Base-by-base conservation (phyloP, 2,797 vertebrate genomes). In the Parauchenoglanis punctatus region DNA sequence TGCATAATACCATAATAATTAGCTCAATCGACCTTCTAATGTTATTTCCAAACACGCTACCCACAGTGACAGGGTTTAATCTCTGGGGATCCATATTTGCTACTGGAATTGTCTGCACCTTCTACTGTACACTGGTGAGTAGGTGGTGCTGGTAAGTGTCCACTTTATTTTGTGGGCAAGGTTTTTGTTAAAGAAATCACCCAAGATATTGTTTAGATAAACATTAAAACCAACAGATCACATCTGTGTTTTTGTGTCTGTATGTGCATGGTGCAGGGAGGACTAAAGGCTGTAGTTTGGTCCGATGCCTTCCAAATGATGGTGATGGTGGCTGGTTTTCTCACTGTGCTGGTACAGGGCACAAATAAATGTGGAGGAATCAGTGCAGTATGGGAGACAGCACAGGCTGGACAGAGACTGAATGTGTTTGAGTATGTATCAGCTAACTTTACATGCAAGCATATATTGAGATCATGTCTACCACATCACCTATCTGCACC, bases 241-340 rank as follows among this genome's bases (percentile, higher is more conserved):
- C n/a, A 56, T 31, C 75, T 78, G 52, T 87, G 65, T 72, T 80
- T 88, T 78, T 88, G 65, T 88, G 49, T 40, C 40, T 40, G 40
- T 88, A 81, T 90, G 40, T 87, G 49, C 86, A 83, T 58, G 85
- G 61, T 85, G n/a, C 86, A 96, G 95, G 95, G 96, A 88, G 96
- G 97, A 89, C 89, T 97, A 91, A 97, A 96, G 92, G 97, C 96
- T 75, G 96, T 96, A 83, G 97, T 97, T 89, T 97, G 96, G 97
- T 96, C 96, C 89, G 96, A 98, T 91, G 95, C 96, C 35, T 97
- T 97, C 95, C 97, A 97, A 95, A 96, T 97, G 96, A 59, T 95
- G 80, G 94, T 96, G 89, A 97, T 96, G 96, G 85, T 97, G 86
- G 89, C 87, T 91, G 96, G 96, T 86, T 98, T 97, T 59, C 81